phyloP scores from a whole-genome alignment of 2,888 invertebrate species.

The Acrocyrtus sp. region DNA sequence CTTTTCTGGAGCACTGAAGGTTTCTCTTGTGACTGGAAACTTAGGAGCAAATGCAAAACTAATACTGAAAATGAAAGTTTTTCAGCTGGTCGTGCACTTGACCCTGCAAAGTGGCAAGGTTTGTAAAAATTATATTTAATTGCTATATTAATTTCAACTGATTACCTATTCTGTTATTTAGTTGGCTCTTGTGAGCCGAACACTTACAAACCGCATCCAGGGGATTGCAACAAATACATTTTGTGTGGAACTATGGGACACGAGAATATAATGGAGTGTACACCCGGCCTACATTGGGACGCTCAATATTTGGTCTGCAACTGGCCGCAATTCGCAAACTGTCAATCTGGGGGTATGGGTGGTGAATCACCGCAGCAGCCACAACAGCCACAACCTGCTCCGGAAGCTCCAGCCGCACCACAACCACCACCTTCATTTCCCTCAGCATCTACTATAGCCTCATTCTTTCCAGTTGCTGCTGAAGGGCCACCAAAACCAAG shows the following conservation, averaged over 20 bases:
- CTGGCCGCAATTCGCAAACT: neutral
- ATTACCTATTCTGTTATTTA: too few relatives aligned
- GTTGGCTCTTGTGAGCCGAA: constrained; percentile 6
- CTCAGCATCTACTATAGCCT: neutral
- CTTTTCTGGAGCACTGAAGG: constrained; percentile 45
- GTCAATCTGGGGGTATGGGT: neutral
- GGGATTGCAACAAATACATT: constrained; percentile 30
- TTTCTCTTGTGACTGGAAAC: constrained; percentile 38
- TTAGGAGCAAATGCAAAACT: constrained; percentile 17
- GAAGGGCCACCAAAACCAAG: neutral
- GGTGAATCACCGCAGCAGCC: too few relatives aligned
- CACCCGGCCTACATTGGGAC: constrained; percentile 45
- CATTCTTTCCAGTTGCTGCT: neutral
- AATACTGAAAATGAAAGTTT: too few relatives aligned
- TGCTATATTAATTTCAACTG: too few relatives aligned
- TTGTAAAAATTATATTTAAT: too few relatives aligned
- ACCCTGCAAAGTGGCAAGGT: too few relatives aligned
- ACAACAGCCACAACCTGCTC: too few relatives aligned
- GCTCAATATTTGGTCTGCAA: constrained; percentile 7
- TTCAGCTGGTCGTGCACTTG: too few relatives aligned
- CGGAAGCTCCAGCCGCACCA: neutral
- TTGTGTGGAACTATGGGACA: constrained; percentile 1
- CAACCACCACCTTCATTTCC: constrained; percentile 1
- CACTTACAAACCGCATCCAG: constrained; percentile 3
- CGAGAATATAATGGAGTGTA: neutral